Evolutionary conservation across 2,113 vertebrate genomes (phyloP).

Genomic region (Corydoras maculifer): DNA sequence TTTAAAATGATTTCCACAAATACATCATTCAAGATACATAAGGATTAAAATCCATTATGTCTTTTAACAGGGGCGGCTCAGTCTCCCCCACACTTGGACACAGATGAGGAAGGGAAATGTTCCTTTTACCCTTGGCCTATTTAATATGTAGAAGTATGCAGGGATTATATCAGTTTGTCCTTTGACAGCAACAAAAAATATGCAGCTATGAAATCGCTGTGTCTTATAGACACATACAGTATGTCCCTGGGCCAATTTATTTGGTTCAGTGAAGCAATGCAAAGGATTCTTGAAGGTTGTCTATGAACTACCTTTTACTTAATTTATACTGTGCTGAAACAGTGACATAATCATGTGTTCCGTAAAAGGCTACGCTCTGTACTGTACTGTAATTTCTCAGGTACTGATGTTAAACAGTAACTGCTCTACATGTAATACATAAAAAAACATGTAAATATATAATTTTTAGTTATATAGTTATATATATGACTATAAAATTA

Average conservation of each 20-base stretch:
- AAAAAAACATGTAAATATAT: too few species aligned
- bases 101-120: conserved; percentile 51
- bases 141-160: conserved; percentile 48
- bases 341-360: too few species aligned
- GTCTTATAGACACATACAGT: conserved; percentile 1
- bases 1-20: too few species aligned
- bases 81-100: conserved; percentile 39
- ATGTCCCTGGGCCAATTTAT: not conserved
- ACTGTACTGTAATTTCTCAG: too few species aligned
- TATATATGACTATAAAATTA: too few species aligned
- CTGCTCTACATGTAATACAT: too few species aligned
- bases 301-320: not conserved
- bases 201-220: conserved; percentile 3
- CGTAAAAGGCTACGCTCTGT: too few species aligned
- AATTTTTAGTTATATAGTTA: too few species aligned
- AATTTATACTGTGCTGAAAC: not conserved
- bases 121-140: conserved; percentile 61
- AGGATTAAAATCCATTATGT: conserved; percentile 48
- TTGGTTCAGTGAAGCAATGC: not conserved
- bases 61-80: conserved; percentile 41
- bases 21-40: not conserved
- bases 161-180: conserved; percentile 39
- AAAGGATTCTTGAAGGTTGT: not conserved
- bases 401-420: too few species aligned
- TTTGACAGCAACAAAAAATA: conserved; percentile 25